Base-by-base conservation (phyloP, 2,113 vertebrate genomes). In the Siniperca knerii region DNA sequence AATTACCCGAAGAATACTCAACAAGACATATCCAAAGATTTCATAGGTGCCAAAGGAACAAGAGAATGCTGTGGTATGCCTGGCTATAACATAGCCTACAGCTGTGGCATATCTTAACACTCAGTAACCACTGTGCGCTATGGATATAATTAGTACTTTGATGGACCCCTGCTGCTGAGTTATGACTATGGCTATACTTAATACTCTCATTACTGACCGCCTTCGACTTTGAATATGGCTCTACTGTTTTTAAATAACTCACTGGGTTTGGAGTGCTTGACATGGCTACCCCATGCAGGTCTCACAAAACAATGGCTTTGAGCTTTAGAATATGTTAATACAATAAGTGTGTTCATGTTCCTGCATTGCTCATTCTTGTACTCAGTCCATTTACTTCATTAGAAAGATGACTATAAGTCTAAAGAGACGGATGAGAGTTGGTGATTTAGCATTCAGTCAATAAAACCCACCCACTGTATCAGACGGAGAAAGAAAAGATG, bases 111-210 rank as follows among this genome's bases (percentile, higher is more conserved):
- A 90, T 83, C 84, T 70, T 42, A 82, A 71, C 61, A 44, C 44
- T 73, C 55, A 62, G 62, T 66, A 87, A 91, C 82, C 70, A 74
- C 87, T 75, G 52, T 88, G 78, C 90, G 76, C 81, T 80, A 84
- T 67, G 81, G 62, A 44, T 85, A 73, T 81, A 86, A 85, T 89
- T 85, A 81, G 74, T 46, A 70, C 65, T 69, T 74, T 84, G 84
- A 87, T 60, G 84, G 64, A 87, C 61, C 65, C 82, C 84, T 82
- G 78, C 82, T 64, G 60, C 81, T 82, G 82, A 83, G 65, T 81
- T 88, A 83, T 71, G 82, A 75, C 77, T 79, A 74, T 37, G 76
- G 73, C 62, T 84, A 48, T 52, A 66, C 70, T 76, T 67, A 70
- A 79, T 75, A 12, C 57, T 69, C 73, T 82, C 73, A 89, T 84